Evolutionary conservation across 2,797 vertebrate species (phyloP).

Genomic region (Cossypha caffra): DNA sequence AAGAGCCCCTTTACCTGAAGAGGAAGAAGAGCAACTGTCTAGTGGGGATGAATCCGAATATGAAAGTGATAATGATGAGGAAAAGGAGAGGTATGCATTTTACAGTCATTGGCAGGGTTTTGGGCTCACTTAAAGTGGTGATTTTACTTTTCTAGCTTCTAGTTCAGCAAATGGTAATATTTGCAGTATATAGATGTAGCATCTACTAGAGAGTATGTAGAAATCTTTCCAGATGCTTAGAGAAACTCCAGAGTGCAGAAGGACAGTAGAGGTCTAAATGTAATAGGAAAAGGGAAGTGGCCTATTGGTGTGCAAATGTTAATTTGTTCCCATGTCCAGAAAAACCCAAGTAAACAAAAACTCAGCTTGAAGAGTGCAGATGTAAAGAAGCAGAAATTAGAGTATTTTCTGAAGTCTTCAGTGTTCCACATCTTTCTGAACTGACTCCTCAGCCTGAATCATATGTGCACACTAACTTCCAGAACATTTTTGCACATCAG

Average conservation of each 20-base stretch:
- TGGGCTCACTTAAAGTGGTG: background rate
- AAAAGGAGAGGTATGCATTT: slow-evolving; percentile 86
- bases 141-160: background rate
- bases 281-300: background rate
- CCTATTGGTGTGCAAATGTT: background rate
- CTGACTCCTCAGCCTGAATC: background rate
- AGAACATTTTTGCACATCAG: background rate
- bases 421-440: background rate
- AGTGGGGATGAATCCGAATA: slow-evolving; percentile 93
- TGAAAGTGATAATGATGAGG: slow-evolving; percentile 91
- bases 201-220: background rate
- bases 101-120: background rate
- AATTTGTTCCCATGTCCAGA: background rate
- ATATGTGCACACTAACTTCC: background rate
- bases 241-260: background rate
- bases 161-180: background rate
- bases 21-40: slow-evolving; percentile 80
- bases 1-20: slow-evolving; percentile 91
- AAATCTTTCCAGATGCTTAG: background rate
- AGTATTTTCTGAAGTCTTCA: background rate
- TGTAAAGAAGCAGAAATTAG: background rate
- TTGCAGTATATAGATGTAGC: background rate
- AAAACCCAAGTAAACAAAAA: no score
- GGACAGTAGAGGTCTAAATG: background rate
- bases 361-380: background rate